Conservation (phyloP, 2,888 invertebrate species). For the Melanotus villosus region DNA sequence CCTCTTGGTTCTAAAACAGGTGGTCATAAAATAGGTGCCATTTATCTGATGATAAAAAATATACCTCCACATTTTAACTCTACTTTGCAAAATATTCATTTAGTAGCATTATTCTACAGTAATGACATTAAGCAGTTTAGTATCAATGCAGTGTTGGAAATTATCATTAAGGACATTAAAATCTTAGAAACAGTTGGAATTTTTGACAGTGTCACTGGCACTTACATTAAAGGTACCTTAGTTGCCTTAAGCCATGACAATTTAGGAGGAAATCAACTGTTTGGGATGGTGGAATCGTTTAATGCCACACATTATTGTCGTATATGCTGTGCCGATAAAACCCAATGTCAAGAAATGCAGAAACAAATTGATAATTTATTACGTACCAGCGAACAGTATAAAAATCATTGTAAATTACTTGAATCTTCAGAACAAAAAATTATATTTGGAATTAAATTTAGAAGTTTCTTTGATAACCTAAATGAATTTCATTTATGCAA, state of each 20-base stretch:
- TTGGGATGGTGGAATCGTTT: too few relatives aligned
- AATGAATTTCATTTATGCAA: too few relatives aligned
- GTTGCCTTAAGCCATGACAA: neutral
- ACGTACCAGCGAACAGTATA: too few relatives aligned
- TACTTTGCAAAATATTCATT: neutral
- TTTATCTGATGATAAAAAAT: neutral
- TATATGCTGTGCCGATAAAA: too few relatives aligned
- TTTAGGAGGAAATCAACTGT: neutral
- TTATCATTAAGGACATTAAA: neutral
- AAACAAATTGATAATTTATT: too few relatives aligned
- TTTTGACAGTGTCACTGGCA: neutral
- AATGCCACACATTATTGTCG: too few relatives aligned
- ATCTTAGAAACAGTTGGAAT: neutral
- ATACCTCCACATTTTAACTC: neutral
- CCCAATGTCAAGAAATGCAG: too few relatives aligned
- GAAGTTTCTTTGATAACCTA: too few relatives aligned
- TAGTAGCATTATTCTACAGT: neutral
- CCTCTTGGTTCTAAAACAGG: conserved; percentile 49
- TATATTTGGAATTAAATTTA: too few relatives aligned
- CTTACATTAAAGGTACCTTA: neutral
- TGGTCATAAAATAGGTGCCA: neutral
- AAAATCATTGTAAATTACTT: too few relatives aligned
- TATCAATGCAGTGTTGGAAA: neutral
- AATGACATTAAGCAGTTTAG: neutral
- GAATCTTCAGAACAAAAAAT: too few relatives aligned